Conservation (phyloP, 2,113 vertebrate species). For the Ascaphus truei region DNA sequence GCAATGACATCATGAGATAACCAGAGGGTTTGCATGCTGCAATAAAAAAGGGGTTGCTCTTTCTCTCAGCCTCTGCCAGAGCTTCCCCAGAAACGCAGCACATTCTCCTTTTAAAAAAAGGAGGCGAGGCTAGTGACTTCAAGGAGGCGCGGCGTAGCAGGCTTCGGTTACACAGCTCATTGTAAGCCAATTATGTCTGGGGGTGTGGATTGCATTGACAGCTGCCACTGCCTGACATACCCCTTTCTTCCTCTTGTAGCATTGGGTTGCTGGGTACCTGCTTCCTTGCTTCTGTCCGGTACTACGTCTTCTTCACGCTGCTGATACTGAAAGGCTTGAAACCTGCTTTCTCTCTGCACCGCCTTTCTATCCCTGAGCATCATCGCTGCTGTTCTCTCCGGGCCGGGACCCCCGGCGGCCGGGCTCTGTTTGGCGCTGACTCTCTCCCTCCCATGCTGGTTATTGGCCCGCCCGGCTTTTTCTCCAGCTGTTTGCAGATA, state of each 20-base stretch:
- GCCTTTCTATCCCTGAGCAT: too few species aligned
- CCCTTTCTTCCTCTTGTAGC: background rate
- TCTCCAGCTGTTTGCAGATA: conserved; percentile 41
- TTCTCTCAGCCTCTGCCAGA: too few species aligned
- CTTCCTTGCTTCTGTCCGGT: background rate
- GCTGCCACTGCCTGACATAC: background rate
- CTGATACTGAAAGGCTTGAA: too few species aligned
- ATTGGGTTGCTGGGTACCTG: background rate
- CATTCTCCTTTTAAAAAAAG: too few species aligned
- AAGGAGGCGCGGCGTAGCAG: background rate
- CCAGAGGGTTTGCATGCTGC: too few species aligned
- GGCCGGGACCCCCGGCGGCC: conserved; percentile 21
- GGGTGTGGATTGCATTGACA: background rate
- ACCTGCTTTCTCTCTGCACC: conserved; percentile 14
- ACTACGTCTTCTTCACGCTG: background rate
- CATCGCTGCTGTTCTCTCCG: background rate
- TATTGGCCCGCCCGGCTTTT: background rate
- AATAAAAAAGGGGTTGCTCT: too few species aligned
- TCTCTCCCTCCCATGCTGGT: conserved; percentile 40
- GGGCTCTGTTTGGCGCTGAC: background rate
- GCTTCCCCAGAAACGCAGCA: too few species aligned
- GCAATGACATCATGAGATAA: too few species aligned
- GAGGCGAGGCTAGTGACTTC: background rate
- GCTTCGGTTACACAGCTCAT: background rate
- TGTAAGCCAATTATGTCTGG: background rate